phyloP scores from a whole-genome alignment of 2,113 vertebrate genomes.

The Ellobius talpinus region DNA sequence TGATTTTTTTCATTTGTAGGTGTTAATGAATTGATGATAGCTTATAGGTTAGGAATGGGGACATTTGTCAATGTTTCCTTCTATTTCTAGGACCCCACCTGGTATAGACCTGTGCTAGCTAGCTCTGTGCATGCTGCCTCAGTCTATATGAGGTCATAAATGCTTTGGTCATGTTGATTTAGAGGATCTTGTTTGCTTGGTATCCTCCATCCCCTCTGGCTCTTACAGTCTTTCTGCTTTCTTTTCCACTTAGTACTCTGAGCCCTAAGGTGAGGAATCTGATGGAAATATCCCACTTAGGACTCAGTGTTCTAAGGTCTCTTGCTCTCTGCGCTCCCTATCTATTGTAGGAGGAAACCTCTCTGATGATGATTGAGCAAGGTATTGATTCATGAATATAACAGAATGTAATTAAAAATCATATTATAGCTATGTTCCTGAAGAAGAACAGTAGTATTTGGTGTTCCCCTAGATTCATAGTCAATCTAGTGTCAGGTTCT shows the following conservation, averaged over 20 bases:
- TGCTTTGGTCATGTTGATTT: neutral
- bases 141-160: neutral
- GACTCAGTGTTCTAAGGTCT: neutral
- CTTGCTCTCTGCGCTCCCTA: neutral
- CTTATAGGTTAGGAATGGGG: neutral
- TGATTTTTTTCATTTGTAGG: neutral
- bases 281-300: neutral
- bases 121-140: neutral
- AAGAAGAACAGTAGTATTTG: neutral
- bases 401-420: neutral
- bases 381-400: neutral
- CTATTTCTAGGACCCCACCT: too few species aligned
- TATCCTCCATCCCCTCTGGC: neutral
- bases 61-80: too few species aligned
- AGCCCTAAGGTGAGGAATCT: neutral
- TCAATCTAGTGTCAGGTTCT: neutral
- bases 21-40: neutral
- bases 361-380: neutral
- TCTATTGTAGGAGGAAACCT: neutral
- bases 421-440: neutral
- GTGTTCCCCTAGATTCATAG: neutral
- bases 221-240: neutral
- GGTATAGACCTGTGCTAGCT: too few species aligned
- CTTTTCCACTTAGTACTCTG: neutral
- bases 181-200: neutral